Evolutionary conservation across 2,113 vertebrate species (phyloP).

Genomic region (Vidua macroura): DNA sequence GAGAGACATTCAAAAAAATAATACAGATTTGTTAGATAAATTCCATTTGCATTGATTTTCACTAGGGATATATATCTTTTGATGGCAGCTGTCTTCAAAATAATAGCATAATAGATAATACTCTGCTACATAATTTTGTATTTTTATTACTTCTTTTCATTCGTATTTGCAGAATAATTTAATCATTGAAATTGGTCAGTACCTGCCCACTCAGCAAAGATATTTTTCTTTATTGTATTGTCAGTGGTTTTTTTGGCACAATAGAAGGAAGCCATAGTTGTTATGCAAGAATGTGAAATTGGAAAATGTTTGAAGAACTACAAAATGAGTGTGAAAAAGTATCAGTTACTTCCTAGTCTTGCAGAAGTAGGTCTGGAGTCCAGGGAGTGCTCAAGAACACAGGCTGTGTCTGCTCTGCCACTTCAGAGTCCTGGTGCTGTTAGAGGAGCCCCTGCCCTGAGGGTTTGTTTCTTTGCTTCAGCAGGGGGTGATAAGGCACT

Average conservation of each 20-base stretch:
- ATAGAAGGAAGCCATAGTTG: neutral
- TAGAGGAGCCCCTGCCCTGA: neutral
- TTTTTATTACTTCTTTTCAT: conserved; percentile 11
- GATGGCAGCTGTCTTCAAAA: conserved; percentile 31
- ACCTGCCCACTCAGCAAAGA: neutral
- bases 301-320: neutral
- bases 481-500: neutral
- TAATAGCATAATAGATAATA: conserved; percentile 9
- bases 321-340: neutral
- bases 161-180: neutral
- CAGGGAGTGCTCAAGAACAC: neutral
- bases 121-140: neutral
- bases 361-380: neutral
- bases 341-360: neutral
- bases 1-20: neutral
- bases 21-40: neutral
- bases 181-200: neutral
- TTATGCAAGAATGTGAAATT: neutral
- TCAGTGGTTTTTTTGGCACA: neutral
- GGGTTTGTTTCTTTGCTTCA: neutral
- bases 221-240: neutral
- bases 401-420: neutral
- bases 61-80: neutral
- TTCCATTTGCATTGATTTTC: conserved; percentile 24
- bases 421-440: neutral